Percentiles rank a stretch among this genome's conserved stretches.
Evolutionary conservation across 1,140 invertebrate species (phyloP).

Genomic region (Drosophila nasuta): DNA sequence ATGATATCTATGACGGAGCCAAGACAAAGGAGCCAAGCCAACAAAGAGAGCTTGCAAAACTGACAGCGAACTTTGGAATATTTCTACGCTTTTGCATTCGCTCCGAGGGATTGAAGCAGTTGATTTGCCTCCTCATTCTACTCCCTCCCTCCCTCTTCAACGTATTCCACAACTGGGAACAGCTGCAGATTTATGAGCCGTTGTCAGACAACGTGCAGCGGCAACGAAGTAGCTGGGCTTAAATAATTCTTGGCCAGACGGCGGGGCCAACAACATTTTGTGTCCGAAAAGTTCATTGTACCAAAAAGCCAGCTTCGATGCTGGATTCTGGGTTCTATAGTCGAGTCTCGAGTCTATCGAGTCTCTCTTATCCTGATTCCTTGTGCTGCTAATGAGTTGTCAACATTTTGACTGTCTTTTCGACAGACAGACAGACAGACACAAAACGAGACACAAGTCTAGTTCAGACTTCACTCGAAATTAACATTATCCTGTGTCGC

Average conservation of each 20-base stretch:
- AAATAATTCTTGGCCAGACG: constrained; percentile 39
- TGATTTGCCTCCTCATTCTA: constrained; percentile 25
- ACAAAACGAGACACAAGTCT: no score
- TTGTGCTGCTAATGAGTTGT: constrained; percentile 72
- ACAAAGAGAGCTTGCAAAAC: constrained; percentile 55
- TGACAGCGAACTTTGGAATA: neutral
- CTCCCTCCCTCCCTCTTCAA: neutral
- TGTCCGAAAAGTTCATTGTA: constrained; percentile 70
- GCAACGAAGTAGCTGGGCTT: constrained; percentile 32
- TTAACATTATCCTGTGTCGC: constrained; percentile 59
- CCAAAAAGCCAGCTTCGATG: constrained; percentile 30
- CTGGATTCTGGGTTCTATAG: neutral
- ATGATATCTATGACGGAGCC: constrained; percentile 69
- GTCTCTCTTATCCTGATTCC: neutral
- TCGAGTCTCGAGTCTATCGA: neutral
- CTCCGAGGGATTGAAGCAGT: constrained; percentile 26
- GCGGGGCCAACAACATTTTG: constrained; percentile 39
- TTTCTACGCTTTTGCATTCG: constrained; percentile 51
- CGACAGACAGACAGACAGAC: constrained; percentile 35
- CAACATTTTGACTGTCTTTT: constrained; percentile 62
- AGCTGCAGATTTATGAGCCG: constrained; percentile 72
- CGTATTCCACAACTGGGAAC: neutral
- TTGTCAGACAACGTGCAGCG: constrained; percentile 58
- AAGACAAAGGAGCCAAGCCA: constrained; percentile 59
- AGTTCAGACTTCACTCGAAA: constrained; percentile 5